Evolutionary conservation across 2,797 vertebrate species (phyloP), one percentile per base, ranked within the genome.

Genomic region (Labeo calbasu): DNA sequence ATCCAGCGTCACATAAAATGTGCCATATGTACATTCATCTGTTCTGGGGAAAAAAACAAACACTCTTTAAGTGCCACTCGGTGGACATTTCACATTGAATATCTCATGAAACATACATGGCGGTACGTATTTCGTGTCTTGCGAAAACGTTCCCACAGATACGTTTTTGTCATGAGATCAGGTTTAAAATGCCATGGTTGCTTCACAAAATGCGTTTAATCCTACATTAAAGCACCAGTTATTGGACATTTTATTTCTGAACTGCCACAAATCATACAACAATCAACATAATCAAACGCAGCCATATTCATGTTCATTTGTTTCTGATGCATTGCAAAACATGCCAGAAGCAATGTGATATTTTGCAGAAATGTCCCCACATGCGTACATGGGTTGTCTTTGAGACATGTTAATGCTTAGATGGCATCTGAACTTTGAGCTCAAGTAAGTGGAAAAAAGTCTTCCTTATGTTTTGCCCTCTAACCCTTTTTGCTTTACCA

Each of bases 401-500:
- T 40, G n/a, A 46, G 11, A 55, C 23, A 59, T 50, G n/a, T 51
- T 53, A 2, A 51, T 25, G 32, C 40, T 6, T 77, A 51, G 14
- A 17, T 28, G 17, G 21, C 19, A 79, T 79, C 5, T 50, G 1
- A 46, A 23, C 21, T n/a, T 69, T 69, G 17, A 28, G 5, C 23
- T 50, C 6, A 28, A 66, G n/a, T 9, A 5, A 78, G 23, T 21
- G 57, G 25, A 79, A 36, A 46, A 48, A 17, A 11, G 46, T 4
- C 2, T n/a, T 68, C 21, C 21, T 43, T 2, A 14, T 46, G 25
- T 81, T 32, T 61, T 50, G 69, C 69, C 79, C 40, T 81, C 40
- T 81, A 51, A 71, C 63, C 32, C 21, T 79, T 1, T 48, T 69
- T 2, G 1, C 50, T 78, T 79, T 66, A 72, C 69, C 69, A 65